Base-by-base conservation (phyloP, 2,797 vertebrate genomes). In the Leptodactylus fallax region DNA sequence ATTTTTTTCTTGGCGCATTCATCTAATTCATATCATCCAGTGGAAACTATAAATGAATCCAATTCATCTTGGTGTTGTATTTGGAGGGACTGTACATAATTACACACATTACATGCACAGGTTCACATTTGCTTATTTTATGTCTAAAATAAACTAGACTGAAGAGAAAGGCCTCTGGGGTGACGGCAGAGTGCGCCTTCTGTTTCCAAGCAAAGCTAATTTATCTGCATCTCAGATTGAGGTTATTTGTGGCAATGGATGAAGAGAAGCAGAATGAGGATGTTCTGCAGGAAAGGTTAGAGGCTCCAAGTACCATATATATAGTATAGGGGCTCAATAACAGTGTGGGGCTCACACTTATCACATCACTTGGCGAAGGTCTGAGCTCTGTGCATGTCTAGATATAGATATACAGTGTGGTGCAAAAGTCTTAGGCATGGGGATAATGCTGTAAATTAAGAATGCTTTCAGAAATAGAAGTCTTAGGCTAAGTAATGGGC, bases 61-160 rank as follows among this genome's bases (percentile, higher is more conserved):
- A 63, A 85, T 85, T 74, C 71, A 85, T 85, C 83, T 61, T 9
- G 2, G 71, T 77, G 83, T 63, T 85, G 72, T 76, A 51, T 85
- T 85, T 85, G 56, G 71, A 74, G 55, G 60, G 60, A 76, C 76
- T 49, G 71, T n/a, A 49, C 83, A 76, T 85, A 85, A 85, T 85
- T 85, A 76, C 13, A 17, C 14, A 55, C 63, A 69, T 83, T 83
- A 45, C 63, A 53, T 63, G 55, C 56, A 27, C 71, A 25, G 72
- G 71, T 76, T 85, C 49, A 77, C 83, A 45, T 76, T 85, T 77
- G 83, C 56, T 56, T 85, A 85, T 77, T 76, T 85, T 25, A 85
- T 85, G 71, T 60, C 13, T 51, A 85, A 47, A 85, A 85, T 85
- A 85, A 74, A 60, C 56, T 63, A 47, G 55, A 25, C 21, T 49